These are phyloP conservation scores for Drosophila lacertosa DNA, from an alignment of 1,140 invertebrate species.

Conservation along the genomic window DNA sequence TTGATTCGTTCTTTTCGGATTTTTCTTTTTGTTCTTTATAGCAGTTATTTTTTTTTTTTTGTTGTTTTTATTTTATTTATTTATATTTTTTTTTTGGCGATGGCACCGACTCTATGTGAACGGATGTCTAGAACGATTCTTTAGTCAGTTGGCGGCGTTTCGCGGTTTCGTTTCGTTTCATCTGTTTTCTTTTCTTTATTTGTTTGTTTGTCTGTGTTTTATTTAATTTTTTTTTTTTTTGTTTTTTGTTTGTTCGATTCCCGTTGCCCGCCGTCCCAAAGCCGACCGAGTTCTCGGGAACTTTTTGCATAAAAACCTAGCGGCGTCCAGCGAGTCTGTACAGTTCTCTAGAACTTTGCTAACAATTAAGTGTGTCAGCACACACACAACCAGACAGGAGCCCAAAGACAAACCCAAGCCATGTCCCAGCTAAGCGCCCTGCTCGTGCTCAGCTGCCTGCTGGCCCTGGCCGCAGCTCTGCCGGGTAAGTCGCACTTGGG, in stretches of 20 bases:
- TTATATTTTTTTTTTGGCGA: not conserved
- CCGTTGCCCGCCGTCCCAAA: not conserved
- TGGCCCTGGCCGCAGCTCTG: conserved; percentile 49
- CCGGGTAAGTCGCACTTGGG: conserved; percentile 33
- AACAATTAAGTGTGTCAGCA: conserved; percentile 70
- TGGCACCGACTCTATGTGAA: conserved; percentile 3
- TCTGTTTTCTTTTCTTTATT: conserved; percentile 5
- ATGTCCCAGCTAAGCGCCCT: conserved; percentile 61
- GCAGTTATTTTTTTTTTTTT: not conserved
- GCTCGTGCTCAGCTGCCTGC: conserved; percentile 54
- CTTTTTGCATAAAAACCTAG: conserved; percentile 81
- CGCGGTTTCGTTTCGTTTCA: conserved; percentile 3
- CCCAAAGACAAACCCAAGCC: not conserved
- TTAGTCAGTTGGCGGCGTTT: conserved; percentile 7
- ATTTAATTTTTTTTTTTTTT: conserved; percentile 12
- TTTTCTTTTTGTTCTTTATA: conserved; percentile 28
- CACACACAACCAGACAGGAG: conserved; percentile 13
- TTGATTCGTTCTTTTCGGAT: no score
- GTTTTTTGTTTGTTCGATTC: conserved; percentile 11
- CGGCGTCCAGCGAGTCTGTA: conserved; percentile 54
- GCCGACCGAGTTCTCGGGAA: conserved; percentile 33
- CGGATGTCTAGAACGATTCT: conserved; percentile 41
- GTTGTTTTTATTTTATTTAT: not conserved
- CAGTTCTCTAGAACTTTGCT: conserved; percentile 76
- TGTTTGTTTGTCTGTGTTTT: conserved; percentile 1